Conservation (phyloP, 2,888 invertebrate species). For the Drosophila greeni region DNA sequence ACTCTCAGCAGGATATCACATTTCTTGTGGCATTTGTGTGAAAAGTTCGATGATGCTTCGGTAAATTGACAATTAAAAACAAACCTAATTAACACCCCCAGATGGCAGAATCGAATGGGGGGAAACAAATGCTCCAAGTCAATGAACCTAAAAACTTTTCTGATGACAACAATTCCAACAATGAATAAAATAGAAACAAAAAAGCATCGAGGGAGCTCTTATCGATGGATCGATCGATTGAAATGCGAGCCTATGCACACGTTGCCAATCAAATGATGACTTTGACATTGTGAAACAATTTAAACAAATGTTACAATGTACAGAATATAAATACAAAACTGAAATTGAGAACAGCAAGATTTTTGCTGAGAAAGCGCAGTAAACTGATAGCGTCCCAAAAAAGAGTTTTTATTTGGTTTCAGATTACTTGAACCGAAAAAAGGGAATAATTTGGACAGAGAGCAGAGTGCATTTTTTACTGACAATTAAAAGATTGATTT, state of each 20-base stretch:
- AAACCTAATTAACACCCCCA: constrained; percentile 65
- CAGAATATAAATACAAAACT: background rate
- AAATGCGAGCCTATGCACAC: constrained; percentile 11
- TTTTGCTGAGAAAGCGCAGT: constrained; percentile 39
- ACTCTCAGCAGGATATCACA: background rate
- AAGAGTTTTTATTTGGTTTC: constrained; percentile 26
- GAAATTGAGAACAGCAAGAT: constrained; percentile 43
- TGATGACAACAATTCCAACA: constrained; percentile 32
- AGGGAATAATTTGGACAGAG: background rate
- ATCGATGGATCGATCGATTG: constrained; percentile 30
- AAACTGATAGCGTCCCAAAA: constrained; percentile 60
- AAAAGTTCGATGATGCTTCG: constrained; percentile 28
- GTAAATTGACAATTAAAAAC: constrained; percentile 64
- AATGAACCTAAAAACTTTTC: constrained; percentile 57
- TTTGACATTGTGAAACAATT: constrained; percentile 56
- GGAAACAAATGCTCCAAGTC: constrained; percentile 52
- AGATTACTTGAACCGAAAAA: constrained; percentile 3
- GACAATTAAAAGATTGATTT: no score
- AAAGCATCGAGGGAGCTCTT: background rate
- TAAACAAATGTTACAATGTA: constrained; percentile 17
- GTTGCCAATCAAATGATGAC: constrained; percentile 42
- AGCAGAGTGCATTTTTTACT: background rate
- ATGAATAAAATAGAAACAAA: constrained; percentile 15
- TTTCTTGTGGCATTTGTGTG: background rate
- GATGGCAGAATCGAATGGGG: constrained; percentile 40